Evolutionary conservation across 2,888 invertebrate species (phyloP), one percentile per base, ranked within the genome.

Genomic region (Noctua janthina): DNA sequence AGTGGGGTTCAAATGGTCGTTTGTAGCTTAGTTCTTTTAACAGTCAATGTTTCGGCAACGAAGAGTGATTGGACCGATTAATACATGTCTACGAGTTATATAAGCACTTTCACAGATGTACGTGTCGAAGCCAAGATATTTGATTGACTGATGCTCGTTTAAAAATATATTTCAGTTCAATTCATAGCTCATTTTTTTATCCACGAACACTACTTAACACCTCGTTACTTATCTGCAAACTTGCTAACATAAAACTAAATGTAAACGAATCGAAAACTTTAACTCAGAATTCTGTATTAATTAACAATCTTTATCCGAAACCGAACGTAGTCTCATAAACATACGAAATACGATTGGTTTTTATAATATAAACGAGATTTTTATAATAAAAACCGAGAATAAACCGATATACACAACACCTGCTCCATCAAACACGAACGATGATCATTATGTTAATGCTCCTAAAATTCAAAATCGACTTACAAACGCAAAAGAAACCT

Each of bases 351-450:
- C 92, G 92, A 93, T 93, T 90, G 91, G 91, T 93, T 95, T 94
- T 94, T 94, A 93, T 94, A 93, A 92, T 93, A 93, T 95, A 96
- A 93, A 96, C 95, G 94, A 96, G 96, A 96, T 96, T 96, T 92
- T 96, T 94, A 95, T 94, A 94, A 95, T 95, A 96, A 96, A 96
- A 96, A 95, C 95, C 91, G 95, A 96, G 95, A 96, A 96, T 96
- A 95, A 95, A 95, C 95, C 94, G 95, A 96, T 95, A 95, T 92
- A 94, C 93, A 93, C 92, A 94, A 96, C 96, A 97, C 96, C 96
- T 97, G 96, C 96, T 96, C 94, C 94, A 95, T 96, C 96, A 95
- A 95, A 96, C 94, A 93, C 94, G 93, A 93, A 94, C 93, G 93
- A 93, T 94, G 93, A 95, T 95, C 95, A 96, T 96, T 96, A 96